Conservation (phyloP, 2,797 vertebrate genomes). For the Cirrhinus mrigala region DNA sequence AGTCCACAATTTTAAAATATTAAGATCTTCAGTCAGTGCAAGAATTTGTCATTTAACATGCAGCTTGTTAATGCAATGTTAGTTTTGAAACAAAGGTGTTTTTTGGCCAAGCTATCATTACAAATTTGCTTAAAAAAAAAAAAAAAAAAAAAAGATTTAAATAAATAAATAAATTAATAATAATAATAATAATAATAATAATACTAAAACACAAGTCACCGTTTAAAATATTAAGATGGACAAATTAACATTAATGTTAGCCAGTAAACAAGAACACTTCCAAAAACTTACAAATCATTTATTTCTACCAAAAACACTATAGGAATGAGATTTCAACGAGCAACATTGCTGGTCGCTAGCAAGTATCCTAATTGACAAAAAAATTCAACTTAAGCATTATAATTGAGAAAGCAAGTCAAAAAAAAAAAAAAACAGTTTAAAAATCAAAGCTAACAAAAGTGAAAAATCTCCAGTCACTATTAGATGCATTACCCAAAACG, state of each 20-base stretch:
- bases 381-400: slow-evolving; percentile 45
- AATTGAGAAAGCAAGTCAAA: slow-evolving; percentile 62
- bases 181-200: no score
- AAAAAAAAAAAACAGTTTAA: slow-evolving; percentile 61
- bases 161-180: no score
- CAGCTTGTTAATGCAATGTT: not conserved
- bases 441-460: slow-evolving; percentile 58
- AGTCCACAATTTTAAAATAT: no score
- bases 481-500: slow-evolving; percentile 44
- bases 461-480: slow-evolving; percentile 37
- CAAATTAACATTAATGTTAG: slow-evolving; percentile 34
- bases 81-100: not conserved
- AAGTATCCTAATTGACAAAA: slow-evolving; percentile 59
- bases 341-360: slow-evolving; percentile 56
- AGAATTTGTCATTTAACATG: not conserved
- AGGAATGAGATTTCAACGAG: slow-evolving; percentile 66
- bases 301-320: slow-evolving; percentile 77
- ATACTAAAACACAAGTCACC: no score
- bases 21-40: not conserved
- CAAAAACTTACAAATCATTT: slow-evolving; percentile 71
- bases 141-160: no score
- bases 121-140: not conserved
- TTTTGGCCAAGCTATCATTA: not conserved
- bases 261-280: slow-evolving; percentile 38
- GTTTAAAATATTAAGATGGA: not conserved